These are phyloP conservation scores for Solen grandis DNA, from an alignment of 1,140 invertebrate genomes.

Conservation along the genomic window DNA sequence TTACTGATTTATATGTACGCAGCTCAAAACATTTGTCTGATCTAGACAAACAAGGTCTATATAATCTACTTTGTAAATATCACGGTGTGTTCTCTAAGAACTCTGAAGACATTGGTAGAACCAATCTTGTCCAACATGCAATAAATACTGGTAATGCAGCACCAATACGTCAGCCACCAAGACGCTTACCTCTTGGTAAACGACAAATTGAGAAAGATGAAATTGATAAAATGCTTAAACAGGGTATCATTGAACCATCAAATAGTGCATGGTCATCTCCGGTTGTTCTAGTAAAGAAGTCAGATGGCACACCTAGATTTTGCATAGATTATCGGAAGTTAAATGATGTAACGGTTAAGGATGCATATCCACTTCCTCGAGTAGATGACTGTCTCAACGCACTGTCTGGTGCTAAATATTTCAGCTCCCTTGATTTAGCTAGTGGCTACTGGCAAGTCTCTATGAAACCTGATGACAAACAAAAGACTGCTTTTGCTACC, in stretches of 20 bases:
- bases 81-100: slow-evolving; percentile 1
- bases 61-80: neutral
- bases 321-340: slow-evolving; percentile 67
- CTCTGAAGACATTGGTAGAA: neutral
- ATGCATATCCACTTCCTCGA: slow-evolving; percentile 65
- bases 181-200: slow-evolving; percentile 21
- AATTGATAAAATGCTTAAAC: slow-evolving; percentile 34
- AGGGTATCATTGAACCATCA: slow-evolving; percentile 38
- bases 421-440: slow-evolving; percentile 56
- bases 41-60: neutral
- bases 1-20: too few species aligned
- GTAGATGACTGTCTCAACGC: slow-evolving; percentile 60
- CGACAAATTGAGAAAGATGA: slow-evolving; percentile 1
- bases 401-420: slow-evolving; percentile 51
- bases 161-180: neutral
- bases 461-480: slow-evolving; percentile 69
- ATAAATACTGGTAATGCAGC: slow-evolving; percentile 46
- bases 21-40: slow-evolving; percentile 7
- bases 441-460: slow-evolving; percentile 78
- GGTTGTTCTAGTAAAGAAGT: slow-evolving; percentile 62
- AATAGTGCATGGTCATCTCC: slow-evolving; percentile 35
- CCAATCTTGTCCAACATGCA: slow-evolving; percentile 1
- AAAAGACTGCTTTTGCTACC: slow-evolving; percentile 73
- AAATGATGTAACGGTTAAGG: slow-evolving; percentile 64
- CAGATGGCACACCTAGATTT: slow-evolving; percentile 57